Conservation (phyloP, 2,113 vertebrate species). For the Eclectus roratus region DNA sequence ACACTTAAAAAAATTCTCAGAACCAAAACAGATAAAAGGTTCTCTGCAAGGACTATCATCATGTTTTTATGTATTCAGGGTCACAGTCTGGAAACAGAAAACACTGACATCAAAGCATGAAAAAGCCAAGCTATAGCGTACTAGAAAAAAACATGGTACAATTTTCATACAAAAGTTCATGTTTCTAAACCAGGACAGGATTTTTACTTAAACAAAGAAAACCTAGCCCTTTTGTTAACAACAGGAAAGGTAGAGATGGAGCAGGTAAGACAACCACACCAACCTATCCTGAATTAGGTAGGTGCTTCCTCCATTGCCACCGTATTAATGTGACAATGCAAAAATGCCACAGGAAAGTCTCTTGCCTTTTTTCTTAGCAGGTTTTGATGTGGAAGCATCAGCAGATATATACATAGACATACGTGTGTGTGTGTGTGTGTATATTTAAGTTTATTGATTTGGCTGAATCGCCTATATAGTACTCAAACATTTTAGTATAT, state of each 20-base stretch:
- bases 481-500: not conserved
- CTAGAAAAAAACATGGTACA: not conserved
- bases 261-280: not conserved
- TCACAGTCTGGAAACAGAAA: not conserved
- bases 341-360: not conserved
- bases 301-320: not conserved
- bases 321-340: not conserved
- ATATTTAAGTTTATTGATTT: not conserved
- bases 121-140: not conserved
- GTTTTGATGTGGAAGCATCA: not conserved
- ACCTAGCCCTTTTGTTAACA: not conserved
- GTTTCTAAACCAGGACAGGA: not conserved
- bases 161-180: not conserved
- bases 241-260: not conserved
- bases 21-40: not conserved
- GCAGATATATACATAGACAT: not conserved
- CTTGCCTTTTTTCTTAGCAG: not conserved
- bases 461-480: not conserved
- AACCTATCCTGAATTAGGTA: not conserved
- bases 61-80: not conserved
- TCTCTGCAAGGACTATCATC: not conserved
- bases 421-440: rapidly evolving
- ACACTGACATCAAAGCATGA: not conserved
- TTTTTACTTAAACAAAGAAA: not conserved
- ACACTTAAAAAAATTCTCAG: not conserved